Percentiles rank a stretch among this genome's conserved stretches.
phyloP scores from a whole-genome alignment of 1,140 invertebrate genomes.

The Cotesia vestalis region DNA sequence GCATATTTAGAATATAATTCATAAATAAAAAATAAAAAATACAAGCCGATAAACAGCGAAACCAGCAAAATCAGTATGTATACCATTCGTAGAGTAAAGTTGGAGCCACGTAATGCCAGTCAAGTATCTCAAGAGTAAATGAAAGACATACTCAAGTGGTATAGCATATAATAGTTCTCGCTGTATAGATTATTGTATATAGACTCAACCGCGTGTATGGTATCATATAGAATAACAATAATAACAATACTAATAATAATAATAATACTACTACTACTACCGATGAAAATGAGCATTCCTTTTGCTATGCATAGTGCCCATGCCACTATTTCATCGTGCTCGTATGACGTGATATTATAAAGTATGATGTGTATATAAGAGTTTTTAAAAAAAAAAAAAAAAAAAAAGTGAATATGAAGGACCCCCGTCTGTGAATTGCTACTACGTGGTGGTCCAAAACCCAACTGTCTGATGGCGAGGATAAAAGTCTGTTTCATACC shows the following conservation, averaged over 20 bases:
- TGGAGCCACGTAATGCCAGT: constrained; percentile 30
- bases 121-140: constrained; percentile 21
- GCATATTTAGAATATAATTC: no score
- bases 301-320: constrained; percentile 46
- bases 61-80: constrained; percentile 54
- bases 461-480: constrained; percentile 38
- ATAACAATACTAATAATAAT: no score
- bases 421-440: constrained; percentile 62
- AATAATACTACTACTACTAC: no score
- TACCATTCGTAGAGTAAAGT: constrained; percentile 37
- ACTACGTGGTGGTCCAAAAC: constrained; percentile 65
- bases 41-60: constrained; percentile 44
- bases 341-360: constrained; percentile 67
- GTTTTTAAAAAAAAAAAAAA: no score
- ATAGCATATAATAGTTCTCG: no score
- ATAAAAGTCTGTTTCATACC: constrained; percentile 19
- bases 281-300: constrained; percentile 59
- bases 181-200: no score
- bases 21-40: no score
- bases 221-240: no score
- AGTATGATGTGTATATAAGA: no score
- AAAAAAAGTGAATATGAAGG: constrained; percentile 27
- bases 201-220: no score
- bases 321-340: constrained; percentile 66
- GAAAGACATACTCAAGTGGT: constrained; percentile 23